phyloP scores from a whole-genome alignment of 2,113 vertebrate species.

The Tiliqua scincoides region DNA sequence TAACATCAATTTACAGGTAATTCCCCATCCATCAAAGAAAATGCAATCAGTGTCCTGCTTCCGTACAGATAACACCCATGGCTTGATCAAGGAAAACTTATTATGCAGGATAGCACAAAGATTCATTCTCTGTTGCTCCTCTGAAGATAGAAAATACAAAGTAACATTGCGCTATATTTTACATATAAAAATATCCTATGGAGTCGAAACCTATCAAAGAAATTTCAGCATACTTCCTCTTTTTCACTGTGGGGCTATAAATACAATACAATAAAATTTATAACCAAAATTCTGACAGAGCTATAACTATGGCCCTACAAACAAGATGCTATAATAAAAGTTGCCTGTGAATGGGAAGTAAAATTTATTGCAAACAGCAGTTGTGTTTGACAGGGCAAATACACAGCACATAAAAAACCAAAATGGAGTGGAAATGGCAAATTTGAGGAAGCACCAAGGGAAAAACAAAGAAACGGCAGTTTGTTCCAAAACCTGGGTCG shows the following conservation, averaged over 20 bases:
- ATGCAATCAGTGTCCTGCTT: background rate
- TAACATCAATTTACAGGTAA: background rate
- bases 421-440: background rate
- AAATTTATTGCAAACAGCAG: conserved; percentile 57
- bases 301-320: conserved; percentile 42
- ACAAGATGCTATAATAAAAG: conserved; percentile 60
- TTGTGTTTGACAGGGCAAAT: conserved; percentile 41
- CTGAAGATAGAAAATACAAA: conserved; percentile 4
- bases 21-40: background rate
- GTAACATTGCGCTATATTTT: conserved; percentile 18
- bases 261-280: conserved; percentile 46
- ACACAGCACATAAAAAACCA: conserved; percentile 1
- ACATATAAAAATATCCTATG: background rate
- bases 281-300: conserved; percentile 46
- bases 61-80: background rate
- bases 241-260: conserved; percentile 45
- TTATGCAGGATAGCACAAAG: background rate
- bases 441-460: conserved; percentile 1
- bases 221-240: conserved; percentile 41
- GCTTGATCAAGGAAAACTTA: background rate
- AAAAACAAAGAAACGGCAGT: background rate
- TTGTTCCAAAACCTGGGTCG: no score
- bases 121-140: conserved; percentile 12
- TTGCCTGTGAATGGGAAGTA: conserved; percentile 27
- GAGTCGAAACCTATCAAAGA: conserved; percentile 24